phyloP scores from a whole-genome alignment of 2,113 vertebrate species.

The Corythoichthys haematopterus region DNA sequence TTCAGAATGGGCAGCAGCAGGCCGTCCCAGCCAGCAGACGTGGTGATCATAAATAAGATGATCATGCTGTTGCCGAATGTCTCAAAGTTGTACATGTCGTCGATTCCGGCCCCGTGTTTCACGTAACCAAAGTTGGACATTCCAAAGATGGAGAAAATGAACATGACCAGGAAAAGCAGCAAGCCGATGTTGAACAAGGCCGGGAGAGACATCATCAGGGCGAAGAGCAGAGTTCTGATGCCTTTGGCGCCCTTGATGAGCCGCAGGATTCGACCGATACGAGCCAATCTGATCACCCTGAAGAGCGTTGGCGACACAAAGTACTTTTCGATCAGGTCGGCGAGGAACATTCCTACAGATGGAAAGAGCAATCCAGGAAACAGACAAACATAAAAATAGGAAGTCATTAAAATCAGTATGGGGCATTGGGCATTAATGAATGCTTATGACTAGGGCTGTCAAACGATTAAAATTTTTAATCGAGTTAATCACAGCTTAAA shows the following conservation, averaged over 20 bases:
- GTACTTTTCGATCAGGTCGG: constrained; percentile 96
- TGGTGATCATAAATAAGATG: constrained; percentile 97
- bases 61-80: constrained; percentile 99
- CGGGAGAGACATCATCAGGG: constrained; percentile 99
- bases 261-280: constrained; percentile 94
- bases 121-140: constrained; percentile 99
- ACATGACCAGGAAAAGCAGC: constrained; percentile 97
- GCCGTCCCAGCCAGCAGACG: constrained; percentile 94
- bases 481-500: too few relatives aligned
- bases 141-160: constrained; percentile 99
- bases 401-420: not conserved
- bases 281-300: constrained; percentile 95
- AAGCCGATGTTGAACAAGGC: constrained; percentile 98
- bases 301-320: constrained; percentile 97
- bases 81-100: constrained; percentile 99
- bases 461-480: too few relatives aligned
- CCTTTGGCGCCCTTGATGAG: constrained; percentile 97
- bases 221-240: constrained; percentile 96
- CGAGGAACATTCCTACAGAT: constrained; percentile 93
- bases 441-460: too few relatives aligned
- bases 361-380: constrained; percentile 5
- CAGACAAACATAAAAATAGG: constrained; percentile 4
- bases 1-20: constrained; percentile 92
- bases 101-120: constrained; percentile 89
- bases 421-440: too few relatives aligned